phyloP scores from a whole-genome alignment of 1,140 invertebrate species.

The Drosophila cardini region DNA sequence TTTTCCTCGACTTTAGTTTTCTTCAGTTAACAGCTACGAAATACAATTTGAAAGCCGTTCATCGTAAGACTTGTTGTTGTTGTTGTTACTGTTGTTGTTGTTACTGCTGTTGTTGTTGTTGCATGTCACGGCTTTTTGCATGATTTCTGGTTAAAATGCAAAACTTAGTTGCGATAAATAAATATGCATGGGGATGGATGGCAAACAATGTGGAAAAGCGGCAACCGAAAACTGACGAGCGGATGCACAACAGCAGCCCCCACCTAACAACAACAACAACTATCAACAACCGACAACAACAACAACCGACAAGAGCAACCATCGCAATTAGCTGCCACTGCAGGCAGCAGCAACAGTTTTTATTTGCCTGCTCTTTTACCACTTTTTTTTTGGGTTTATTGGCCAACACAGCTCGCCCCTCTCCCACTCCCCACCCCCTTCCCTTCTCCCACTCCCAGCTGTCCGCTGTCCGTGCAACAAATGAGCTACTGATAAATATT shows the following conservation, averaged over 20 bases:
- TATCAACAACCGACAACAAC: constrained; percentile 29
- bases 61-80: constrained; percentile 44
- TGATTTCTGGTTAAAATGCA: constrained; percentile 82
- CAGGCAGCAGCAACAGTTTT: constrained; percentile 37
- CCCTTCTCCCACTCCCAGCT: not conserved
- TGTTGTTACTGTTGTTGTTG: constrained; percentile 33
- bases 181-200: constrained; percentile 74
- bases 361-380: constrained; percentile 54
- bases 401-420: constrained; percentile 44
- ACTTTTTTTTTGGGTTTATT: constrained; percentile 63
- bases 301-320: constrained; percentile 13
- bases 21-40: constrained; percentile 72
- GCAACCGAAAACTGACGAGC: constrained; percentile 71
- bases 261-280: constrained; percentile 50
- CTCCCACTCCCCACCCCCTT: not conserved
- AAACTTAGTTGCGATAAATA: constrained; percentile 79
- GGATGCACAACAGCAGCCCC: constrained; percentile 60
- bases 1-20: constrained; percentile 45
- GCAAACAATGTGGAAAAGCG: constrained; percentile 69
- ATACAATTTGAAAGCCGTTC: constrained; percentile 80
- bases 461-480: constrained; percentile 69
- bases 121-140: constrained; percentile 63
- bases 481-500: constrained; percentile 83
- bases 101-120: constrained; percentile 34
- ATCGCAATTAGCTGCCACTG: constrained; percentile 57